These are phyloP conservation scores for Myoxocephalus aenaeus DNA, from an alignment of 2,797 vertebrate species.

Conservation along the genomic window DNA sequence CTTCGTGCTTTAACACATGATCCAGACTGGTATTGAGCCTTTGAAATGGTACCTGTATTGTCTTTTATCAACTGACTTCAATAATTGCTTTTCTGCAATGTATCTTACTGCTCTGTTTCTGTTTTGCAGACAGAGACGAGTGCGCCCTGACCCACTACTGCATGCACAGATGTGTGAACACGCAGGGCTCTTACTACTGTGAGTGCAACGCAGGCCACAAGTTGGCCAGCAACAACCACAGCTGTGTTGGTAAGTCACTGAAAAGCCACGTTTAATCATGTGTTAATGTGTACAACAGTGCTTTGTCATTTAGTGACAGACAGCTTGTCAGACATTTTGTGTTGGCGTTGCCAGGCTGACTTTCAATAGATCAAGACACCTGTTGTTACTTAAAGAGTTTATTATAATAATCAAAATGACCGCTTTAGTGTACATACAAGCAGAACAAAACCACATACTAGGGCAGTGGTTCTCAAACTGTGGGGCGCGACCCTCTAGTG, in stretches of 20 bases:
- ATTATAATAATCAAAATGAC: slow-evolving; percentile 8
- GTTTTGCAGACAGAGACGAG: slow-evolving; percentile 90
- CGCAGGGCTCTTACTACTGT: slow-evolving; percentile 93
- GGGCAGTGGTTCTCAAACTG: no score
- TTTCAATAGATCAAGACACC: slow-evolving; percentile 6
- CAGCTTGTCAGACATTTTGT: slow-evolving; percentile 1
- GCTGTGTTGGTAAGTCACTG: slow-evolving; percentile 91
- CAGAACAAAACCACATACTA: background rate
- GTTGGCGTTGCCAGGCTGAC: background rate
- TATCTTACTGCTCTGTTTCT: background rate
- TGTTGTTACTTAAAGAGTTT: slow-evolving; percentile 2
- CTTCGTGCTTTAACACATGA: background rate
- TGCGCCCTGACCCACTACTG: slow-evolving; percentile 90
- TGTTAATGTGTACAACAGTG: slow-evolving; percentile 14
- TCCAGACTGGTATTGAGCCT: background rate
- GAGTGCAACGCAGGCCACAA: slow-evolving; percentile 94
- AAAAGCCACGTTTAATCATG: slow-evolving; percentile 17
- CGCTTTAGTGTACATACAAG: background rate
- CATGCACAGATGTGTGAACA: slow-evolving; percentile 95
- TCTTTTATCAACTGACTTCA: slow-evolving; percentile 4
- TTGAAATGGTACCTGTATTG: background rate
- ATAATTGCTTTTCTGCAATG: background rate
- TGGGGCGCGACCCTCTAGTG: no score
- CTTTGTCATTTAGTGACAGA: background rate
- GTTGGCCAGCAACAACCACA: slow-evolving; percentile 95